These are phyloP conservation scores for Rhynchonycteris naso DNA, from an alignment of 2,797 vertebrate genomes.

Conservation along the genomic window DNA sequence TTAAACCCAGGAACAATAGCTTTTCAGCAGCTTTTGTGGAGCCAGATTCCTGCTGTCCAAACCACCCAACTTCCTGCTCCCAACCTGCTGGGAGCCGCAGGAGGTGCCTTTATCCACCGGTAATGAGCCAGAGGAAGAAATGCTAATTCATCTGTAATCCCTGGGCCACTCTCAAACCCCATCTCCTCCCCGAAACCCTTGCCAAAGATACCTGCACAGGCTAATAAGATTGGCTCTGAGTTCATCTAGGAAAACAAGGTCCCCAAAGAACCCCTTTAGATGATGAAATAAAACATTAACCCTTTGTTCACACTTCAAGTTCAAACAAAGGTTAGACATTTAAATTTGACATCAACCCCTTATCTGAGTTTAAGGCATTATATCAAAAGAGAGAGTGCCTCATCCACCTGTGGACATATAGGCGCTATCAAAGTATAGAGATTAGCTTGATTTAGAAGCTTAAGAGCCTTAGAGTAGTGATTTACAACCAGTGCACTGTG, in stretches of 20 bases:
- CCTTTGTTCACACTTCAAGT: not conserved
- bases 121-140: constrained; percentile 42
- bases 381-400: not conserved
- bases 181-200: not conserved
- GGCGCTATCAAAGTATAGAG: too few species aligned
- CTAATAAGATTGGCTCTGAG: not conserved
- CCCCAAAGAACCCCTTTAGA: not conserved
- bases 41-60: constrained; percentile 75
- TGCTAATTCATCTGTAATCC: constrained; percentile 34
- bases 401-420: not conserved
- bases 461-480: not conserved
- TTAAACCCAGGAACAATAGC: constrained; percentile 72
- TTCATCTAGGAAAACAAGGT: not conserved
- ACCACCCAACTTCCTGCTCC: constrained; percentile 76
- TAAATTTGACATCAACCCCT: not conserved
- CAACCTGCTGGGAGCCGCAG: constrained; percentile 67
- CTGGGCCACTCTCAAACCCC: not conserved
- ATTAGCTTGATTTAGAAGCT: not conserved
- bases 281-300: not conserved
- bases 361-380: not conserved
- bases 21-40: constrained; percentile 52
- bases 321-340: not conserved
- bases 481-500: too few species aligned
- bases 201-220: not conserved
- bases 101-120: constrained; percentile 62